phyloP scores from a whole-genome alignment of 53 echinoderm and acorn worm genomes.

The Astropecten irregularis region DNA sequence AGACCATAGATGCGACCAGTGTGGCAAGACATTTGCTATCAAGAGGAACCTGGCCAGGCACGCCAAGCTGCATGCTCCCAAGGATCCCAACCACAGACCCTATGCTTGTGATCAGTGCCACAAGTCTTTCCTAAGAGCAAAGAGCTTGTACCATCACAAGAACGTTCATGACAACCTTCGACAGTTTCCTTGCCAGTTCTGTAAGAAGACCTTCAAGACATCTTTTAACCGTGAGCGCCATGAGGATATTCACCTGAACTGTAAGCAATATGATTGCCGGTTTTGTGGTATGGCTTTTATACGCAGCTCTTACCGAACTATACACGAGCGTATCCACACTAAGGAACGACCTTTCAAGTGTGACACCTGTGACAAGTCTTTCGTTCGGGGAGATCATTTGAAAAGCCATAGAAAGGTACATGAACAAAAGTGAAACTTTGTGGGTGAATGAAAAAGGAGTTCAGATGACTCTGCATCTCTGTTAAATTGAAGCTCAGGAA shows the following conservation, averaged over 20 bases:
- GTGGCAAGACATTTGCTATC: constrained; percentile 18
- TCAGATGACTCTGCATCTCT: not conserved
- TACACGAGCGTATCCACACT: constrained; percentile 36
- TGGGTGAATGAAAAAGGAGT: not conserved
- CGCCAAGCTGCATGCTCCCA: not conserved
- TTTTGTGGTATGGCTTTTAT: constrained; percentile 36
- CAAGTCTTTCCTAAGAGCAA: constrained; percentile 23
- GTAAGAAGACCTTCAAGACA: constrained; percentile 22
- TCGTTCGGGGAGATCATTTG: constrained; percentile 24
- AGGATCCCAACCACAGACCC: not conserved
- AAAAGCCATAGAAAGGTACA: constrained; percentile 12
- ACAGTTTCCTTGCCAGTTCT: constrained; percentile 10
- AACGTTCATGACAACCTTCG: constrained; percentile 6
- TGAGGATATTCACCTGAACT: constrained; percentile 37
- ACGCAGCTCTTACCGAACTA: constrained; percentile 34
- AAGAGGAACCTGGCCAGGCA: constrained; percentile 23
- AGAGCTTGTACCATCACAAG: constrained; percentile 25
- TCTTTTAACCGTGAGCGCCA: constrained; percentile 10
- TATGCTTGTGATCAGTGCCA: constrained; percentile 50
- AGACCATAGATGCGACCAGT: constrained; percentile 3
- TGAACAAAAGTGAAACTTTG: not conserved
- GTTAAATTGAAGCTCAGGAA: not conserved
- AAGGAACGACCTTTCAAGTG: constrained; percentile 35
- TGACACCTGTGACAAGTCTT: constrained; percentile 24
- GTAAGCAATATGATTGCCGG: constrained; percentile 24